Conservation (phyloP, 2,113 vertebrate species). For the Gopherus evgoodei region DNA sequence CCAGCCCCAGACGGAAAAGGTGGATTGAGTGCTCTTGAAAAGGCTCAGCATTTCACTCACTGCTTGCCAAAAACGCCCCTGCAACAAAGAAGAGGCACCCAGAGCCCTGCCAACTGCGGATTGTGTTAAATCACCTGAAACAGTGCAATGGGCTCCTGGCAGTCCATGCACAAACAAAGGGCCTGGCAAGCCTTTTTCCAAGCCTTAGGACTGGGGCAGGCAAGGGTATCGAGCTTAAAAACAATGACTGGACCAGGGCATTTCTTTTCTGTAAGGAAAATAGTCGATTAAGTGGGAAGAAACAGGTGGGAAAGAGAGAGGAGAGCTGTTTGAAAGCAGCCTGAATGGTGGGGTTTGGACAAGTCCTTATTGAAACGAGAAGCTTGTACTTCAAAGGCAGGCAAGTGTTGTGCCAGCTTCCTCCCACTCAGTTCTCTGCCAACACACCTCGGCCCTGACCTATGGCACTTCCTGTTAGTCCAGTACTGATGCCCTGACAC, state of each 20-base stretch:
- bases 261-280: background rate
- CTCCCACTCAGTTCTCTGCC: background rate
- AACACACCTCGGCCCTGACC: background rate
- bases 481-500: background rate
- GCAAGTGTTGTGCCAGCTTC: background rate
- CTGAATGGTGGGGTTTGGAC: background rate
- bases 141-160: background rate
- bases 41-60: background rate
- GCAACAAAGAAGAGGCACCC: background rate
- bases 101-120: background rate
- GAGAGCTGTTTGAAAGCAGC: background rate
- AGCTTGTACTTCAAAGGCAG: background rate
- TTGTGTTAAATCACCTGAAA: background rate
- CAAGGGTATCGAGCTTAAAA: background rate
- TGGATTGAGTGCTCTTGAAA: background rate
- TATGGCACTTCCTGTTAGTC: background rate
- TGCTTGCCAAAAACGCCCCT: background rate
- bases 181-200: background rate
- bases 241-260: background rate
- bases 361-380: background rate
- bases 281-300: background rate
- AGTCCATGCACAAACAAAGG: background rate
- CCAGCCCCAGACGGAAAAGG: background rate
- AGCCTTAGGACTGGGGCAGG: background rate
- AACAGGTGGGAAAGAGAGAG: background rate